Evolutionary conservation across 2,888 invertebrate species (phyloP).

Genomic region (Hyppa rectilinea): DNA sequence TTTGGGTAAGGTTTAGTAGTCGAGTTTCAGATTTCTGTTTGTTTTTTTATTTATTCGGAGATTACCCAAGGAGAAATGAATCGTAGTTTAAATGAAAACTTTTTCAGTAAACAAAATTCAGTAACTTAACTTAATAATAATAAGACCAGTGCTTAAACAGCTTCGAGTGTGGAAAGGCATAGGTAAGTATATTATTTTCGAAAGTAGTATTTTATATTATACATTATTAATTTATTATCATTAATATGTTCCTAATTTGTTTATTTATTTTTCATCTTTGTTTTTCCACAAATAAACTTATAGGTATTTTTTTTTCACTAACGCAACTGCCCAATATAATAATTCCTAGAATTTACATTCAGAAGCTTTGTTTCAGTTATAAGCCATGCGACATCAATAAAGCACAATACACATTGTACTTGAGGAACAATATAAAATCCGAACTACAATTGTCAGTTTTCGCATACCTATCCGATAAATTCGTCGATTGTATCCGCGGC

Average conservation of each 20-base stretch:
- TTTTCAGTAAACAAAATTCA: neutral
- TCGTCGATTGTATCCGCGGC: slow-evolving; percentile 35
- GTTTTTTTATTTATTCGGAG: neutral
- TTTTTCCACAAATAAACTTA: neutral
- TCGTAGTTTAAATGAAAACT: too few species aligned
- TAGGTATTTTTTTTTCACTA: too few species aligned
- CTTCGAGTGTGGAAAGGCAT: neutral
- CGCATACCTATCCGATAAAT: slow-evolving; percentile 43
- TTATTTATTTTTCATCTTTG: neutral
- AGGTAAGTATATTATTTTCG: neutral
- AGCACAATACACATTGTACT: slow-evolving; percentile 20
- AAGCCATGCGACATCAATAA: neutral
- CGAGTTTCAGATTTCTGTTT: neutral
- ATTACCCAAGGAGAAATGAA: neutral
- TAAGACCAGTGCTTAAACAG: too few species aligned
- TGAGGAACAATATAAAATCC: slow-evolving; percentile 47
- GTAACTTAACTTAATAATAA: too few species aligned
- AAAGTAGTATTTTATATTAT: too few species aligned
- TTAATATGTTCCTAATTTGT: neutral
- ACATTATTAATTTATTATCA: too few species aligned
- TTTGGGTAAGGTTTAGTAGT: neutral
- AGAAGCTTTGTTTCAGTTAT: slow-evolving; percentile 7
- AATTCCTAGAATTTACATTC: neutral
- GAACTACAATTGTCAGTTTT: slow-evolving; percentile 38
- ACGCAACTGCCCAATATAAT: neutral